phyloP scores from a whole-genome alignment of 2,113 vertebrate species.

The Solenodon paradoxus region DNA sequence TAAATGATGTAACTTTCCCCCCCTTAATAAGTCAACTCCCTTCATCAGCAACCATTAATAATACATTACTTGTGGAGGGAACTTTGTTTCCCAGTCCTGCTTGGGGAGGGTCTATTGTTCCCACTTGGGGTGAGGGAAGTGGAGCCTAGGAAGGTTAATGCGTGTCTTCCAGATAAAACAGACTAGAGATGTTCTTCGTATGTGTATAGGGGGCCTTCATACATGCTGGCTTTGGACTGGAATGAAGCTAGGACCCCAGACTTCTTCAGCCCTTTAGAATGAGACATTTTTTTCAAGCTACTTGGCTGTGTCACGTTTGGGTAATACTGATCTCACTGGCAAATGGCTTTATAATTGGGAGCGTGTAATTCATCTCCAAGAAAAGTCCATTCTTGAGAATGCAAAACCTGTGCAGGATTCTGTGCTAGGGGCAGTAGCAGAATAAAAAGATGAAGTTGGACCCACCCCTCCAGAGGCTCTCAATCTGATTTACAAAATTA shows the following conservation, averaged over 20 bases:
- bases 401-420: too few species aligned
- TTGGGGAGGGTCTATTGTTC: not conserved
- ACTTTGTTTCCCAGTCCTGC: not conserved
- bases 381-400: not conserved
- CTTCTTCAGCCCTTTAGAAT: not conserved
- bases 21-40: not conserved
- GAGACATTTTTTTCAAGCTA: too few species aligned
- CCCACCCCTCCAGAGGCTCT: not conserved
- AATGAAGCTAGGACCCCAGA: not conserved
- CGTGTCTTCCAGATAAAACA: not conserved
- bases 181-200: not conserved
- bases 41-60: too few species aligned
- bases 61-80: accelerated
- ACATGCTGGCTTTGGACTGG: not conserved
- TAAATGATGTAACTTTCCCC: constrained; percentile 77
- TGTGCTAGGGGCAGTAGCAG: too few species aligned
- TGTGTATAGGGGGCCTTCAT: too few species aligned
- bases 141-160: not conserved
- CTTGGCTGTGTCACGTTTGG: not conserved
- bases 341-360: not conserved
- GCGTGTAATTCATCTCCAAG: not conserved
- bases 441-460: not conserved
- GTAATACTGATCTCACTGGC: not conserved
- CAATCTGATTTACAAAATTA: not conserved
- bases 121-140: not conserved